These are phyloP conservation scores for Ectemnius cavifrons DNA, from an alignment of 2,888 invertebrate species.

Conservation along the genomic window DNA sequence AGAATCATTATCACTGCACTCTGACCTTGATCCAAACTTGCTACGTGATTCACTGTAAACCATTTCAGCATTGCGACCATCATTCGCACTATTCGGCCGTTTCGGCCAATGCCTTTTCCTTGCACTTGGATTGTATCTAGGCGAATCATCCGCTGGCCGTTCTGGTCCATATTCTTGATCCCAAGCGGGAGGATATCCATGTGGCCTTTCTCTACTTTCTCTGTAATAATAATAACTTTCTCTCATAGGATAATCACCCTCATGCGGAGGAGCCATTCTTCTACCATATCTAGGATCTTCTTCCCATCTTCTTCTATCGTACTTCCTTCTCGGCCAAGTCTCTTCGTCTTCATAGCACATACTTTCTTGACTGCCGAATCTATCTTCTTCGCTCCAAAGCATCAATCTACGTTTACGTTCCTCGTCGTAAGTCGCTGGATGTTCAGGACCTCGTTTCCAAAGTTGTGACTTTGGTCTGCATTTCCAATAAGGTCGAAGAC, in stretches of 20 bases:
- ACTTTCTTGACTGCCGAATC: slow-evolving; percentile 76
- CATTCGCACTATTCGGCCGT: slow-evolving; percentile 75
- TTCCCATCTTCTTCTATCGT: slow-evolving; percentile 75
- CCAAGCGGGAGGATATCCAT: slow-evolving; percentile 68
- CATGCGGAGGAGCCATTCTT: slow-evolving; percentile 77
- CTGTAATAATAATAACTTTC: slow-evolving; percentile 70
- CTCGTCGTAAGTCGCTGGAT: slow-evolving; percentile 71
- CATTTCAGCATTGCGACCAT: slow-evolving; percentile 71
- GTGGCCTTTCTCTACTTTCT: slow-evolving; percentile 65
- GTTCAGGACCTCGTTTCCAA: slow-evolving; percentile 67
- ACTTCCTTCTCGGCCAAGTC: slow-evolving; percentile 70
- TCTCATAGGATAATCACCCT: slow-evolving; percentile 78
- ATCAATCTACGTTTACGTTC: slow-evolving; percentile 73
- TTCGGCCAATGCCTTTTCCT: slow-evolving; percentile 75
- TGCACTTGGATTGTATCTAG: slow-evolving; percentile 61
- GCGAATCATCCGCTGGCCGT: slow-evolving; percentile 70
- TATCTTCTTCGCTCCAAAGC: slow-evolving; percentile 74
- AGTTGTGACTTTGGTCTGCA: slow-evolving; percentile 67
- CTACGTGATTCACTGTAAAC: slow-evolving; percentile 68
- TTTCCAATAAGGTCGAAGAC: slow-evolving; percentile 70
- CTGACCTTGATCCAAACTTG: slow-evolving; percentile 75
- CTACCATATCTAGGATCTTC: slow-evolving; percentile 78
- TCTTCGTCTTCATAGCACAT: slow-evolving; percentile 78
- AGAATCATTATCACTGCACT: slow-evolving; percentile 75
- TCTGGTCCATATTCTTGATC: slow-evolving; percentile 73